These are phyloP conservation scores for Gandaritis pyraliata DNA, from an alignment of 2,888 invertebrate genomes.

Conservation along the genomic window DNA sequence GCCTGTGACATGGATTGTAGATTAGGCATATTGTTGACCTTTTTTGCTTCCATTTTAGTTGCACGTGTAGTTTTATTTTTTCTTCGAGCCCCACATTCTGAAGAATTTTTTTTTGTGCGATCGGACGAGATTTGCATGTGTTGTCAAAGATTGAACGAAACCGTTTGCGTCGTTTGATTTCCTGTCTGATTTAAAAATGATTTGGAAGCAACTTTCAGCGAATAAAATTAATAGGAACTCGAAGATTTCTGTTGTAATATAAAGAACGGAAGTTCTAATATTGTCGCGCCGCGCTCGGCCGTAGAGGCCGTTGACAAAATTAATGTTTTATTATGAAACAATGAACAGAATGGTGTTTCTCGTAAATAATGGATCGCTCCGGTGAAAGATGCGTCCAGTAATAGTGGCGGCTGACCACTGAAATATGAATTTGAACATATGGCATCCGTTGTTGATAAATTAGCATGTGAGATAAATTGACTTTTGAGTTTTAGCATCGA, in stretches of 20 bases:
- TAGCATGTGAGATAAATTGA: constrained; percentile 43
- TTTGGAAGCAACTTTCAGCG: constrained; percentile 46
- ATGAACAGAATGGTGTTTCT: constrained; percentile 75
- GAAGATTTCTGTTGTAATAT: constrained; percentile 53
- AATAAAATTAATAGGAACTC: constrained; percentile 56
- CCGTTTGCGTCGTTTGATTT: constrained; percentile 58
- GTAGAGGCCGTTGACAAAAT: constrained; percentile 77
- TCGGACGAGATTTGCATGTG: constrained; percentile 73
- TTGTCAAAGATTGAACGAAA: constrained; percentile 52
- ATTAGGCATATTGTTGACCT: constrained; percentile 84
- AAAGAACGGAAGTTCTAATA: constrained; percentile 78
- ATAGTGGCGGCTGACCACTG: constrained; percentile 58
- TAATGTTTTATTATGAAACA: constrained; percentile 83
- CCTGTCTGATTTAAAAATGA: constrained; percentile 51
- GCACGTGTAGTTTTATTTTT: constrained; percentile 78
- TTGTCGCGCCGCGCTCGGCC: constrained; percentile 67
- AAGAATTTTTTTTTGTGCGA: constrained; percentile 64
- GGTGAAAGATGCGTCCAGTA: constrained; percentile 67
- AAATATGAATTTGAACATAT: constrained; percentile 45
- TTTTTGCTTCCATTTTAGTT: constrained; percentile 75
- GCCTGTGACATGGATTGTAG: constrained; percentile 84
- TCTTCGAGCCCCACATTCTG: constrained; percentile 57
- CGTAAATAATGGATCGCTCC: constrained; percentile 71
- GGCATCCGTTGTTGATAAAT: constrained; percentile 44
- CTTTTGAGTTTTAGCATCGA: constrained; percentile 47